These are phyloP conservation scores for Chironex yamaguchii DNA, from an alignment of 30 jellyfish, hydroid and myxozoan genomes.

Conservation along the genomic window DNA sequence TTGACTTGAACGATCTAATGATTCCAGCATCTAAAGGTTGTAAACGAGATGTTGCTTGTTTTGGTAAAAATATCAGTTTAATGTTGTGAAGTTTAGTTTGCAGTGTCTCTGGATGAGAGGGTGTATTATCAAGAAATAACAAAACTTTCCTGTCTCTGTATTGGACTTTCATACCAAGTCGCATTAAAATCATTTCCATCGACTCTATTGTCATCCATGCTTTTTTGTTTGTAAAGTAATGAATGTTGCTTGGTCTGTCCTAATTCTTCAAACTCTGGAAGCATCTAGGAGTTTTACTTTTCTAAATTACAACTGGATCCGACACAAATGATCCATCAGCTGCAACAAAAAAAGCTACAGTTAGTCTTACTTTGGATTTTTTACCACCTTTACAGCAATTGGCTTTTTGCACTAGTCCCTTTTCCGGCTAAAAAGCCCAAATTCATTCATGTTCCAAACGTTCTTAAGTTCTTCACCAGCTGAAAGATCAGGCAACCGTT, in stretches of 20 bases:
- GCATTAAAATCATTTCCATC: constrained; percentile 30
- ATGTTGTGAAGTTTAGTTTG: constrained; percentile 31
- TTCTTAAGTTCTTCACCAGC: constrained; percentile 31
- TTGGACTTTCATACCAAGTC: constrained; percentile 27
- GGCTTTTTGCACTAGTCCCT: constrained; percentile 10
- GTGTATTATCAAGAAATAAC: constrained; percentile 46
- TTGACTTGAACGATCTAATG: background rate
- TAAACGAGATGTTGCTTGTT: constrained; percentile 38
- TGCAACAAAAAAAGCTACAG: constrained; percentile 27
- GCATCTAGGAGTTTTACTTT: constrained; percentile 51
- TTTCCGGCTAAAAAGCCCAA: constrained; percentile 8
- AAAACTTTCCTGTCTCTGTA: constrained; percentile 17
- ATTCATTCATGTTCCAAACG: constrained; percentile 53
- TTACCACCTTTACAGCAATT: constrained; percentile 23
- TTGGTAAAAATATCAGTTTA: constrained; percentile 45
- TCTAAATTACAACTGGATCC: constrained; percentile 38
- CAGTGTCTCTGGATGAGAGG: constrained; percentile 50
- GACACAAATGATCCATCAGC: constrained; percentile 42
- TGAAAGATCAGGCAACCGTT: constrained; percentile 44
- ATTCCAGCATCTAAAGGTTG: constrained; percentile 59
- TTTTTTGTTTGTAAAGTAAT: constrained; percentile 24
- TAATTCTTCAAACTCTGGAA: constrained; percentile 32
- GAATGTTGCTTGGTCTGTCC: constrained; percentile 17
- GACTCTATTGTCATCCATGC: constrained; percentile 43
- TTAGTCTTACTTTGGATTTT: constrained; percentile 37